phyloP scores from a whole-genome alignment of 1,140 invertebrate genomes.

The Parapsyche elsis region DNA sequence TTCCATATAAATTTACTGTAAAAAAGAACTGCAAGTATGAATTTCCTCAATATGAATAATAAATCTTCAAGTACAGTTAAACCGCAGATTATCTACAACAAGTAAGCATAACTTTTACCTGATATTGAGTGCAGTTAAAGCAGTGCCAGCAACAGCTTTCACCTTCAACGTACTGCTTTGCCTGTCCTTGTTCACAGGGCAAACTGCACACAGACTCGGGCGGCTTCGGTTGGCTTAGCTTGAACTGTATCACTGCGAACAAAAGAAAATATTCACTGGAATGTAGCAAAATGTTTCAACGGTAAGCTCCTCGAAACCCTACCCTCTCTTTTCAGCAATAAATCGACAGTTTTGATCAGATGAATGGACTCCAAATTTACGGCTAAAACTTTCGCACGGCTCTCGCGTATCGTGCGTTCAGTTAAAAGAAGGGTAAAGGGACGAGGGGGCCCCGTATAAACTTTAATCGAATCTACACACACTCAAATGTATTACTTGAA shows the following conservation, averaged over 20 bases:
- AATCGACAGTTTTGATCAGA: neutral
- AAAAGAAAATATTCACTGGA: neutral
- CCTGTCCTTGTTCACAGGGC: conserved; percentile 87
- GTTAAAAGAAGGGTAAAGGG: neutral
- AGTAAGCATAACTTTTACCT: conserved; percentile 69
- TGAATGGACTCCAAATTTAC: neutral
- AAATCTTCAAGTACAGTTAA: no score
- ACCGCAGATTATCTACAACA: no score
- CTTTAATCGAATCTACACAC: conserved; percentile 31
- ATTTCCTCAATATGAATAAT: no score
- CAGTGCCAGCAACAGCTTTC: conserved; percentile 97
- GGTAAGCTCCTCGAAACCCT: neutral
- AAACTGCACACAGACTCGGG: conserved; percentile 91
- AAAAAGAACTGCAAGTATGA: no score
- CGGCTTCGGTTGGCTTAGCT: conserved; percentile 76
- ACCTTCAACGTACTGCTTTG: conserved; percentile 90
- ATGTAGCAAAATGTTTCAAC: neutral
- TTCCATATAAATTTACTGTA: no score
- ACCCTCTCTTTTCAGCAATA: neutral
- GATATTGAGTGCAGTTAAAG: conserved; percentile 92
- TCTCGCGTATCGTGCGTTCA: neutral
- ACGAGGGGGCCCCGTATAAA: neutral
- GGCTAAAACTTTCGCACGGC: neutral
- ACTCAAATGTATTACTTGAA: conserved; percentile 5
- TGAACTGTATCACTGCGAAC: conserved; percentile 82